Percentiles rank a stretch among this genome's conserved stretches.
Evolutionary conservation across 2,113 vertebrate genomes (phyloP).

Genomic region (Archilochus colubris): DNA sequence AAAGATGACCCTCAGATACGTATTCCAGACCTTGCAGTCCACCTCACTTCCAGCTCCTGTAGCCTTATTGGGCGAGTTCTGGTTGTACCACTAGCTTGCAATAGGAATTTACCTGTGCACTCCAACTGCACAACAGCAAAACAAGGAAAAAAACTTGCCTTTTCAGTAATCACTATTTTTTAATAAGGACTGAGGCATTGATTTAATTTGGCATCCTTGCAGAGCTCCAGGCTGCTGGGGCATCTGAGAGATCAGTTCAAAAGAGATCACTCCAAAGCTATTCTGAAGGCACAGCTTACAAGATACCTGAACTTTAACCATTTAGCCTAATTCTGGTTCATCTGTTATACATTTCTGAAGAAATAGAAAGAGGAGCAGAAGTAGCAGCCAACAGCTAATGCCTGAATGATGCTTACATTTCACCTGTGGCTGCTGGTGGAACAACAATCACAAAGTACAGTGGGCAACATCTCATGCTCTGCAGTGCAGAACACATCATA

Average conservation of each 20-base stretch:
- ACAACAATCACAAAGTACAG: not conserved
- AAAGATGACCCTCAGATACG: not conserved
- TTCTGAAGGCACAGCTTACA: not conserved
- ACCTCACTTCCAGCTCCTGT: not conserved
- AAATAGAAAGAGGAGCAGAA: not conserved
- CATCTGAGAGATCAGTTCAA: not conserved
- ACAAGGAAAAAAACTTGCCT: not conserved
- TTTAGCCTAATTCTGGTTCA: not conserved
- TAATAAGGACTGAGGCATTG: not conserved
- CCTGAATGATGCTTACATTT: not conserved
- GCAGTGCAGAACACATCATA: not conserved
- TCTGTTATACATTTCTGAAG: not conserved
- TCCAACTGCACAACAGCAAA: not conserved
- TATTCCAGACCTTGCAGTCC: not conserved
- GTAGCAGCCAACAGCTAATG: not conserved
- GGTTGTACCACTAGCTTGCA: not conserved
- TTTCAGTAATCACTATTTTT: not conserved
- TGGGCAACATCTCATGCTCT: fast-evolving
- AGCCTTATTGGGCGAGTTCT: not conserved
- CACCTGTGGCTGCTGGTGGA: not conserved
- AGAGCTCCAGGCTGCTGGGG: not conserved
- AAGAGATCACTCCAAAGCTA: not conserved
- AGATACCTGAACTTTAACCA: not conserved
- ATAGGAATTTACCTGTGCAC: not conserved
- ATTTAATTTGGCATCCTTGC: not conserved